phyloP scores from a whole-genome alignment of 2,888 invertebrate species.

The Lamellibrachia columna region DNA sequence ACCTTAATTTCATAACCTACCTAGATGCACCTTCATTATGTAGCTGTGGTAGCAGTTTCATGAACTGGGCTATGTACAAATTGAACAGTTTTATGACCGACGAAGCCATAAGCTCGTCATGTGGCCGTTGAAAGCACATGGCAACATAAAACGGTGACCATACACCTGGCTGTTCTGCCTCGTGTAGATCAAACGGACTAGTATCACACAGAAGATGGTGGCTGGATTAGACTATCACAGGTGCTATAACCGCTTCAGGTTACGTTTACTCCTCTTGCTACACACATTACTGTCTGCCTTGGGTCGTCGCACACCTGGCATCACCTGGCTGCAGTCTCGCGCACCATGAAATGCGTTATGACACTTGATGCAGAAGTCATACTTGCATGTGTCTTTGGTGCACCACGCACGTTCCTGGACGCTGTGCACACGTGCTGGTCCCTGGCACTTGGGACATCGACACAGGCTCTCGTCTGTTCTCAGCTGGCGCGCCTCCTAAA shows the following conservation, averaged over 20 bases:
- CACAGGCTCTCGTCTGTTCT: slow-evolving; percentile 25
- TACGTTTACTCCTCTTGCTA: slow-evolving; percentile 28
- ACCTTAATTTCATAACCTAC: no score
- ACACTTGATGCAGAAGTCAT: slow-evolving; percentile 29
- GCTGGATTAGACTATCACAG: neutral
- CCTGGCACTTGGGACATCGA: slow-evolving; percentile 26
- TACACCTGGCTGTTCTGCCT: neutral
- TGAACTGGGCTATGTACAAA: neutral
- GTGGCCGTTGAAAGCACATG: slow-evolving; percentile 2
- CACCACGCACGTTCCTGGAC: slow-evolving; percentile 28
- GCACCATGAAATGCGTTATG: slow-evolving; percentile 27
- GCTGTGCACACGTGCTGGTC: slow-evolving; percentile 20
- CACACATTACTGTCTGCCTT: slow-evolving; percentile 17
- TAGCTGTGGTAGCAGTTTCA: neutral
- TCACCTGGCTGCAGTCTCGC: slow-evolving; percentile 14
- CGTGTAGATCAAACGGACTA: neutral
- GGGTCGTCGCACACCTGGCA: neutral
- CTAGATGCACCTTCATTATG: no score
- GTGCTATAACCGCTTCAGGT: slow-evolving; percentile 26
- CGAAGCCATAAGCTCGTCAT: neutral
- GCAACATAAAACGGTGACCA: neutral
- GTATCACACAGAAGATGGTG: neutral
- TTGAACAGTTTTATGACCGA: neutral
- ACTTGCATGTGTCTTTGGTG: slow-evolving; percentile 19
- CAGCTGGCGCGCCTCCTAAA: slow-evolving; percentile 23